Evolutionary conservation across 2,888 invertebrate genomes (phyloP).

Genomic region (Parnassius orleans): DNA sequence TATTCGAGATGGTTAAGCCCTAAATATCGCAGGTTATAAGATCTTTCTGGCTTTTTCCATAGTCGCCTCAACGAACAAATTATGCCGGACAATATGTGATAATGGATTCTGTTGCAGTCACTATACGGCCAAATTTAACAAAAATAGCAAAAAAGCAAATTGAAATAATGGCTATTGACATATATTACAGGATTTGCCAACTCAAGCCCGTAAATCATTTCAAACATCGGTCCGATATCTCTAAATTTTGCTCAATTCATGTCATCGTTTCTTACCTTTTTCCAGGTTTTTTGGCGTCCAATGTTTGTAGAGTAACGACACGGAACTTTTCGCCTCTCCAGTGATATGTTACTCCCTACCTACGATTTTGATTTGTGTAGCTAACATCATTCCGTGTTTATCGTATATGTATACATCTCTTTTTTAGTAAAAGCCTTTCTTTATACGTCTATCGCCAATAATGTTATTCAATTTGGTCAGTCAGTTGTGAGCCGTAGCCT

Average conservation of each 20-base stretch:
- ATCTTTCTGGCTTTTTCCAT: too few species aligned
- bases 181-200: background rate
- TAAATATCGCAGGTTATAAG: too few species aligned
- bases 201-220: conserved; percentile 10
- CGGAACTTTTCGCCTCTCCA: conserved; percentile 16
- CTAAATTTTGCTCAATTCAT: conserved; percentile 8
- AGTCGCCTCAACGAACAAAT: too few species aligned
- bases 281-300: conserved; percentile 35
- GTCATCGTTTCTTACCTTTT: conserved; percentile 11
- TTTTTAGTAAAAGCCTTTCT: too few species aligned
- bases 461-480: too few species aligned
- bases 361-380: background rate
- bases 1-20: too few species aligned
- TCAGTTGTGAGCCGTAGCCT: too few species aligned
- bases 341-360: conserved; percentile 11
- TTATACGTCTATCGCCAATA: too few species aligned
- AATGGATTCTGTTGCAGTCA: too few species aligned
- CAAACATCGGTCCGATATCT: conserved; percentile 8
- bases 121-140: too few species aligned
- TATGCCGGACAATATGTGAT: too few species aligned
- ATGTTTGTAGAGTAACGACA: conserved; percentile 39
- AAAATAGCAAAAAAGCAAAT: conserved; percentile 4
- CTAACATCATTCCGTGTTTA: conserved; percentile 1
- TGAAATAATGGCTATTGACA: conserved; percentile 15
- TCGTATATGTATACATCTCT: too few species aligned